A percentile compares a stretch with the other conserved stretches of the same genome.
Evolutionary conservation across 2,113 vertebrate genomes (phyloP).

Genomic region (Catharus bicknelli): DNA sequence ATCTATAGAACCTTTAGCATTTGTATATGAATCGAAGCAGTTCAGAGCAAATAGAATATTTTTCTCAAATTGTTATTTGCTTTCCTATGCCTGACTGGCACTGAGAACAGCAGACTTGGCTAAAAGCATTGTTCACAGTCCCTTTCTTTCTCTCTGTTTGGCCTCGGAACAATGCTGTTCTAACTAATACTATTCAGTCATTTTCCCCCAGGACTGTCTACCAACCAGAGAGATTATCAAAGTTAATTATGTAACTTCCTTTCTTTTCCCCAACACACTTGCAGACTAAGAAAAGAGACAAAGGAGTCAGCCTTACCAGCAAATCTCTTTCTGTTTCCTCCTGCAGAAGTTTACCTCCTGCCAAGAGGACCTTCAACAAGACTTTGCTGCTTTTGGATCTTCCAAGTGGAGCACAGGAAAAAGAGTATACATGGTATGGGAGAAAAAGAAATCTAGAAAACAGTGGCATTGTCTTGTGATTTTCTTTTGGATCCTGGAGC

Average conservation of each 20-base stretch:
- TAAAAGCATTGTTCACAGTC: background rate
- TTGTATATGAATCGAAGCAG: background rate
- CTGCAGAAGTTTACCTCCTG: background rate
- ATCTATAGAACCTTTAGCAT: background rate
- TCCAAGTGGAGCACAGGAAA: background rate
- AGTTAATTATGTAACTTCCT: slow-evolving; percentile 52
- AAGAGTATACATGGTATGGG: background rate
- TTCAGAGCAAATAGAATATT: background rate
- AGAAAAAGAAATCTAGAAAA: background rate
- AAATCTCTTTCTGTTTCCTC: background rate
- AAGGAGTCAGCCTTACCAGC: background rate
- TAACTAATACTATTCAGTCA: background rate
- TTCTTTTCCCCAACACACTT: background rate
- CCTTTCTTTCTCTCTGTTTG: background rate
- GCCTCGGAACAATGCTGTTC: background rate
- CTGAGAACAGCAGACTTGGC: background rate
- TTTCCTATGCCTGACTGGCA: background rate
- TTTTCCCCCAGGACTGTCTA: slow-evolving; percentile 1
- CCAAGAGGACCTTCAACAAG: background rate
- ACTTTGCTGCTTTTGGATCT: background rate
- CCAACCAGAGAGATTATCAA: slow-evolving; percentile 17
- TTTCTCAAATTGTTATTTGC: background rate
- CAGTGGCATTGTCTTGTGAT: background rate
- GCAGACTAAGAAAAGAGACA: background rate
- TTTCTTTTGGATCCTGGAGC: background rate